These are phyloP conservation scores for Ardeotis arabs DNA, from an alignment of 2,113 vertebrate species.

Conservation along the genomic window DNA sequence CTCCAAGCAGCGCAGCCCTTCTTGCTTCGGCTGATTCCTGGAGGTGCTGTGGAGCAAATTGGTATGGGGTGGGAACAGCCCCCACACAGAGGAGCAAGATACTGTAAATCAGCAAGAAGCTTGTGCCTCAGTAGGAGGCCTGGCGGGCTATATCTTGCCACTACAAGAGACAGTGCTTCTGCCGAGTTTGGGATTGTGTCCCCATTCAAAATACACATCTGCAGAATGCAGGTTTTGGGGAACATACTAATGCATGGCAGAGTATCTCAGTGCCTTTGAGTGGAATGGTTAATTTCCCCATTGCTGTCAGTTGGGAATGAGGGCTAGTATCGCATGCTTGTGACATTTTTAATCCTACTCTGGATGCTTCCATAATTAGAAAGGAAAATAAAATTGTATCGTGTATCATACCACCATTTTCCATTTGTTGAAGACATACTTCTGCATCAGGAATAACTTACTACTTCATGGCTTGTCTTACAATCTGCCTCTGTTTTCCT, in stretches of 20 bases:
- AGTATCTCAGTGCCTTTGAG: neutral
- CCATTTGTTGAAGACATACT: constrained; percentile 34
- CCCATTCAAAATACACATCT: neutral
- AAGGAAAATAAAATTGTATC: constrained; percentile 4
- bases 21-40: neutral
- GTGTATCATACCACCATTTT: neutral
- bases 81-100: neutral
- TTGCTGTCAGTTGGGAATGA: neutral
- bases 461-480: constrained; percentile 18
- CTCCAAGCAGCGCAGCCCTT: neutral
- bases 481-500: constrained; percentile 15
- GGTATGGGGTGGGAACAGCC: neutral
- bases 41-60: neutral
- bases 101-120: neutral
- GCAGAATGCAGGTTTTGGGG: neutral
- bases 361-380: neutral
- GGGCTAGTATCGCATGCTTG: neutral
- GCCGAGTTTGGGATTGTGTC: neutral
- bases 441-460: constrained; percentile 37
- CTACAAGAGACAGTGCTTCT: neutral
- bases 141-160: neutral
- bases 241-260: neutral
- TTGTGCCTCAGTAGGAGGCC: neutral
- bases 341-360: neutral
- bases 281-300: neutral